These are phyloP conservation scores for Spheniscus humboldti DNA, from an alignment of 2,797 vertebrate genomes.

Conservation along the genomic window DNA sequence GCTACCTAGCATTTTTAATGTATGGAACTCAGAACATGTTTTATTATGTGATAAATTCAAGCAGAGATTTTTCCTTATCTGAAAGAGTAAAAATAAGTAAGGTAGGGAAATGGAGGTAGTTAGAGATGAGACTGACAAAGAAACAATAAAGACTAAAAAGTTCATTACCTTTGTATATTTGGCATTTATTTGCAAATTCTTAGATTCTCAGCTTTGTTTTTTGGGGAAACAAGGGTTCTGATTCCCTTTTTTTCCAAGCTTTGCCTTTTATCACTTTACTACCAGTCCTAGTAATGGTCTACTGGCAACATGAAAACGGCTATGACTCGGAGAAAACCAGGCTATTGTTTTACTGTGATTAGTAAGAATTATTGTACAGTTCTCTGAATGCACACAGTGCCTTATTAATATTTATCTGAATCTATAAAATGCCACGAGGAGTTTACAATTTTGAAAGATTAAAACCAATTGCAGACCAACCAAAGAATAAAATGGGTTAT, in stretches of 20 bases:
- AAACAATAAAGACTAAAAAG: not conserved
- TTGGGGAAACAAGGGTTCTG: not conserved
- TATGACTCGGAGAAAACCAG: not conserved
- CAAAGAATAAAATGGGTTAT: not conserved
- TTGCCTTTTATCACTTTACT: not conserved
- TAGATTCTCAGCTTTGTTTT: not conserved
- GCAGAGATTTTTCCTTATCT: not conserved
- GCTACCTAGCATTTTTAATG: not conserved
- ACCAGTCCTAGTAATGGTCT: not conserved
- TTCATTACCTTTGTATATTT: not conserved
- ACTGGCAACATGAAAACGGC: not conserved
- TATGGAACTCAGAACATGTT: not conserved
- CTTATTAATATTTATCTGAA: not conserved
- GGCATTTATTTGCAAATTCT: not conserved
- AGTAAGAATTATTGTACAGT: not conserved
- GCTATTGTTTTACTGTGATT: not conserved
- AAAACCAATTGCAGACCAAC: not conserved
- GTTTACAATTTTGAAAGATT: not conserved
- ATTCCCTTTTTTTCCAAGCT: not conserved
- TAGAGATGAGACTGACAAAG: not conserved
- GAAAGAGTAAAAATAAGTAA: not conserved
- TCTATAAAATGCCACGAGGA: not conserved
- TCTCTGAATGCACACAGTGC: not conserved
- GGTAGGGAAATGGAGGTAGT: not conserved
- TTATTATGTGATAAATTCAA: not conserved